Conservation (phyloP, 2,113 vertebrate species). For the Erythrolamprus reginae region DNA sequence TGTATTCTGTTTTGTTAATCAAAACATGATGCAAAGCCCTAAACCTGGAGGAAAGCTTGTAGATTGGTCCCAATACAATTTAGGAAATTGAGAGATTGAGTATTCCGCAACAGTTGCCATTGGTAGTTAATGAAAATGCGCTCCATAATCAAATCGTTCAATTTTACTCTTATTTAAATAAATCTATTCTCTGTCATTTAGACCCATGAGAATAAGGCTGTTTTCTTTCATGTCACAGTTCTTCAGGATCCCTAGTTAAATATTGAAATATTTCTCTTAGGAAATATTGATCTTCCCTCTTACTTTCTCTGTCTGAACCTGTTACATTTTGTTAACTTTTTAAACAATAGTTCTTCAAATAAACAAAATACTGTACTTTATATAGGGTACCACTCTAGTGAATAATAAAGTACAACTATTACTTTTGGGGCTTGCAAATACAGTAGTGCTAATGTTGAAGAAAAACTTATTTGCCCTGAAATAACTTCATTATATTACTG, state of each 20-base stretch:
- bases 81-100: not conserved
- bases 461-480: not conserved
- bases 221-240: not conserved
- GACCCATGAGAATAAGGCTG: not conserved
- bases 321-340: not conserved
- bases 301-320: not conserved
- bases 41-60: not conserved
- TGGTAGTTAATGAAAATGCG: not conserved
- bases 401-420: not conserved
- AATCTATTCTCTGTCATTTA: not conserved
- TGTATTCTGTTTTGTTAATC: conserved; percentile 50
- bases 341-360: not conserved
- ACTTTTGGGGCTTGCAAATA: not conserved
- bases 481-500: not conserved
- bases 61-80: not conserved
- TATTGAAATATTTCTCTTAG: not conserved
- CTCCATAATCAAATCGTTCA: not conserved
- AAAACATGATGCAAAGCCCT: not conserved
- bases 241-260: not conserved
- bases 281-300: not conserved
- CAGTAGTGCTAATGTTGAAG: not conserved
- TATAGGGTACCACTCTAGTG: not conserved
- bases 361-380: not conserved
- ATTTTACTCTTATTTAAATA: too few species aligned
- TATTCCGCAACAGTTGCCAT: not conserved